Evolutionary conservation across 2,797 vertebrate genomes (phyloP).

Genomic region (Acanthopagrus latus): DNA sequence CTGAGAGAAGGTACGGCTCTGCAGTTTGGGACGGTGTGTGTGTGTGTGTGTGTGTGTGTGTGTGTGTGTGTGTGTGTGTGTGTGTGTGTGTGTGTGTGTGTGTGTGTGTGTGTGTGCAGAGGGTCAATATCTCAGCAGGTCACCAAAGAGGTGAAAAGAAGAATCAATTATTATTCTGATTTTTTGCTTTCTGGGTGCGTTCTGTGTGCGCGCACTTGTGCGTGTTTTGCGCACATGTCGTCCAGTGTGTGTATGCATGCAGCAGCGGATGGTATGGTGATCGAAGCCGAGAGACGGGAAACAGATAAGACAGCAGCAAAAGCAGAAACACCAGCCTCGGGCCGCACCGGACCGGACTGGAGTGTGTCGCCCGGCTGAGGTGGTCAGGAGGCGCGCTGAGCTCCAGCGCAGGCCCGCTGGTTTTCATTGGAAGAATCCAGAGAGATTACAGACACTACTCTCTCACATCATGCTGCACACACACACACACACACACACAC

Average conservation of each 20-base stretch:
- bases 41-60: constrained; percentile 14
- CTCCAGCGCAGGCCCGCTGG: not conserved
- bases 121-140: constrained; percentile 14
- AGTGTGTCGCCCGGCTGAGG: not conserved
- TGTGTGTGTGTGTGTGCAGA: constrained; percentile 9
- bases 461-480: too few relatives aligned
- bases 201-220: not conserved
- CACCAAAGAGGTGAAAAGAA: not conserved
- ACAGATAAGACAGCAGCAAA: not conserved
- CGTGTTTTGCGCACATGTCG: constrained; percentile 20
- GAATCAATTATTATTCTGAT: not conserved
- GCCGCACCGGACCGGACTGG: not conserved
- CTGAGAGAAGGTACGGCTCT: constrained; percentile 91
- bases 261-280: not conserved
- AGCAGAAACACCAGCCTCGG: not conserved
- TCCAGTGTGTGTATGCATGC: not conserved
- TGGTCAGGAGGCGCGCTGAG: not conserved
- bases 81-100: constrained; percentile 11
- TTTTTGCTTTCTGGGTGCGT: not conserved
- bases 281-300: constrained; percentile 1
- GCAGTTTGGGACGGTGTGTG: not conserved
- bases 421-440: constrained; percentile 20
- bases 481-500: too few relatives aligned
- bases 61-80: constrained; percentile 22
- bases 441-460: not conserved